Base-by-base conservation (phyloP, 53 echinoderm and acorn worm genomes). In the Holothuria scabra region DNA sequence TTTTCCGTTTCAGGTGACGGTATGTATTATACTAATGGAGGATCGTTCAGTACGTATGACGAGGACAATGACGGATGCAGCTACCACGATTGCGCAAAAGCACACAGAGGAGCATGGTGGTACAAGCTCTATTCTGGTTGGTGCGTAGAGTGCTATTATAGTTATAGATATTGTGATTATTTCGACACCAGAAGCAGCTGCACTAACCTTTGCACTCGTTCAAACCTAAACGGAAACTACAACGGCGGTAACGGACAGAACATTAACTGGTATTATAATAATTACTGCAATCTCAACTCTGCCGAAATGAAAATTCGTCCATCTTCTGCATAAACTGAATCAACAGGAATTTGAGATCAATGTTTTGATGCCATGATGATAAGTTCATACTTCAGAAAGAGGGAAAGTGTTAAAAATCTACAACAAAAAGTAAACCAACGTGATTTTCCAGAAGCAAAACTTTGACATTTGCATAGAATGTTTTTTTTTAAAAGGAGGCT, bases 301-400 rank as follows among this genome's bases (percentile, higher is more conserved):
- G 38, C 23, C 10, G 69, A 68, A 28, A 68, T 68, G 69, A 68
- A 68, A 68, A 37, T 68, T 37, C 69, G 69, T 10, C 69, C 69
- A 37, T 37, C 69, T 41, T 68, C 69, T 68, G 41, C 6, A 0
- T 41, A 41, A 41, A 4, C 7, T 41, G 6, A 41, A 0, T 41
- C 41, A 4, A 35, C 35, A n/a, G n/a, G n/a, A n/a, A n/a, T n/a
- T n/a, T n/a, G n/a, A n/a, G n/a, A n/a, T n/a, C n/a, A n/a, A n/a
- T n/a, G n/a, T n/a, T n/a, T n/a, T n/a, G n/a, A n/a, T n/a, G n/a
- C n/a, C n/a, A n/a, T n/a, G n/a, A n/a, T n/a, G n/a, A n/a, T n/a
- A n/a, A n/a, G n/a, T n/a, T n/a, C n/a, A n/a, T n/a, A n/a, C n/a
- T n/a, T n/a, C n/a, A n/a, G n/a, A n/a, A n/a, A n/a, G n/a, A n/a